phyloP scores from a whole-genome alignment of 1,140 invertebrate genomes.

The Rhysida immarginata region DNA sequence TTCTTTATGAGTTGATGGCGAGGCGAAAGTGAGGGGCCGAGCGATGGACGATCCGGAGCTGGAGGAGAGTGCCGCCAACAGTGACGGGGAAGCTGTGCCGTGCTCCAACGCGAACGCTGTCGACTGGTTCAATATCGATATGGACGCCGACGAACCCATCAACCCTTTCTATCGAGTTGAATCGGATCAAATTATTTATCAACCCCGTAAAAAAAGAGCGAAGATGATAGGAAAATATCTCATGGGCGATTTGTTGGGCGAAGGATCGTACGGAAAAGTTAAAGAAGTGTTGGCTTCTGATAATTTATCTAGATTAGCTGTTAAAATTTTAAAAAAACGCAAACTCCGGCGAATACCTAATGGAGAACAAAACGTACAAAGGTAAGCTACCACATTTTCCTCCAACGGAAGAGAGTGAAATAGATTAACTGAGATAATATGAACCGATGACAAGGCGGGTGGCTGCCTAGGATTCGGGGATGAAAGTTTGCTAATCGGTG shows the following conservation, averaged over 20 bases:
- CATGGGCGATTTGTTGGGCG: slow-evolving; percentile 90
- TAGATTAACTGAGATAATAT: no score
- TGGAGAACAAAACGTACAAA: slow-evolving; percentile 90
- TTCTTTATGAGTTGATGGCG: no score
- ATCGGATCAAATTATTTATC: slow-evolving; percentile 86
- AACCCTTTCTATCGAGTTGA: slow-evolving; percentile 84
- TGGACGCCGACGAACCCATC: slow-evolving; percentile 60
- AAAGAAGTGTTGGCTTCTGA: slow-evolving; percentile 93
- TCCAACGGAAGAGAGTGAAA: no score
- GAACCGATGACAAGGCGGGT: no score
- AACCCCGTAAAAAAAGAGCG: slow-evolving; percentile 72
- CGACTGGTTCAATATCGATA: neutral
- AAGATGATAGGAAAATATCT: slow-evolving; percentile 94
- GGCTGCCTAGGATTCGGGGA: no score
- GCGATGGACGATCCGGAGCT: neutral
- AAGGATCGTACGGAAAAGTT: slow-evolving; percentile 87
- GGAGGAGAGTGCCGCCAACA: neutral
- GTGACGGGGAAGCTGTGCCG: neutral
- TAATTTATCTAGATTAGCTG: slow-evolving; percentile 70
- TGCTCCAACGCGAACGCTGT: neutral
- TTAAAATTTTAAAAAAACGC: slow-evolving; percentile 86
- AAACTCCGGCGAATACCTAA: slow-evolving; percentile 91
- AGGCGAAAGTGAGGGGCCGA: no score
- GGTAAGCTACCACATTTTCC: no score
- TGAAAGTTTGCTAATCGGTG: no score